These are phyloP conservation scores for Mirounga angustirostris DNA, from an alignment of 2,113 vertebrate species.

Conservation along the genomic window DNA sequence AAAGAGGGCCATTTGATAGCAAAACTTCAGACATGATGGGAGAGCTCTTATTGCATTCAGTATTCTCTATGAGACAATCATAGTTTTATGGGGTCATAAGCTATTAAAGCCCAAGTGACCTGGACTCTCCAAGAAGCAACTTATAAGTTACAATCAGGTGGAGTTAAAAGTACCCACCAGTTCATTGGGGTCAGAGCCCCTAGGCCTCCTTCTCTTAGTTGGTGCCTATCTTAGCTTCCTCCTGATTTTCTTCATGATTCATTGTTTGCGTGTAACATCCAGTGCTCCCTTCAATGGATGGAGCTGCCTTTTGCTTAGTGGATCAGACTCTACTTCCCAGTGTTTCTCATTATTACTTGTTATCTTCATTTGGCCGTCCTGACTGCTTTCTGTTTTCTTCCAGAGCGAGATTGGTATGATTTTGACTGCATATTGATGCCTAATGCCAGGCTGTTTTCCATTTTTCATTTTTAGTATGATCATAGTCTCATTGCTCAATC, in stretches of 20 bases:
- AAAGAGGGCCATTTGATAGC: background rate
- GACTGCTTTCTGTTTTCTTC: background rate
- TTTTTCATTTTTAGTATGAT: background rate
- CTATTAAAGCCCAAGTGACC: background rate
- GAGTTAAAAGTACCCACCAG: background rate
- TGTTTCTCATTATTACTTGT: background rate
- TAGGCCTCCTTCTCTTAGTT: background rate
- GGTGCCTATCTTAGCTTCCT: background rate
- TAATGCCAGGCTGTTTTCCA: background rate
- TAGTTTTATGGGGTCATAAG: background rate
- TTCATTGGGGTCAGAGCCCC: background rate
- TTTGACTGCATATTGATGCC: background rate
- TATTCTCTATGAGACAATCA: background rate
- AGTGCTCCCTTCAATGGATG: no score
- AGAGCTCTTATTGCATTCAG: background rate
- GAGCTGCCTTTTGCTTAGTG: background rate
- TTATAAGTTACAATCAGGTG: background rate
- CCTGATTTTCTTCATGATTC: background rate
- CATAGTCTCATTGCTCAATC: background rate
- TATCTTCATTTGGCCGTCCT: background rate
- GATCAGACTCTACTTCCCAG: background rate
- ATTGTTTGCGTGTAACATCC: no score
- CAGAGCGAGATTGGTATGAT: rapidly evolving
- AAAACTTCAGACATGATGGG: background rate
- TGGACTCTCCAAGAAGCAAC: background rate